phyloP scores from a whole-genome alignment of 2,888 invertebrate genomes.

The Amaurobius ferox region DNA sequence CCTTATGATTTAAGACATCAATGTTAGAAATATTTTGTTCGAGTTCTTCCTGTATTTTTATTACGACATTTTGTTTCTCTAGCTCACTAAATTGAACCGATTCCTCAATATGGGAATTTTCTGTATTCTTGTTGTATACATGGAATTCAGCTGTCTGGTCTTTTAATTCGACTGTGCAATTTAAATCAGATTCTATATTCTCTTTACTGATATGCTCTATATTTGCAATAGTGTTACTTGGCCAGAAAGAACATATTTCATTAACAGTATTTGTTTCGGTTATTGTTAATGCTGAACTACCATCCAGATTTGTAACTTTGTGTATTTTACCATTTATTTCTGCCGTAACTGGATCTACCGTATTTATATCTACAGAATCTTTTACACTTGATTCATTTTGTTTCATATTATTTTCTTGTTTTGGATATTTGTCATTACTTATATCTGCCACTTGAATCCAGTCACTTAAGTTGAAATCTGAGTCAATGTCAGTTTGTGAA shows the following conservation, averaged over 20 bases:
- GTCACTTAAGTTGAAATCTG: neutral
- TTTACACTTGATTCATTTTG: no score
- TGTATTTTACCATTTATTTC: neutral
- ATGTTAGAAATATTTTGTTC: no score
- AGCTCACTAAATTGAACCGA: no score
- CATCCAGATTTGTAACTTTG: no score
- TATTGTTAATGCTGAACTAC: no score
- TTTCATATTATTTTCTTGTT: neutral
- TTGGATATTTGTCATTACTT: neutral
- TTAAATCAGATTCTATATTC: neutral
- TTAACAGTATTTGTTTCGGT: neutral
- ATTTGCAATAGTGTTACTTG: neutral
- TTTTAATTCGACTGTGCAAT: neutral
- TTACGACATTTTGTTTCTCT: neutral
- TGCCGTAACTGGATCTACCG: neutral
- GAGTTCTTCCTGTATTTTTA: neutral
- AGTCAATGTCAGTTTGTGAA: neutral
- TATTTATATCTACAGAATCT: neutral
- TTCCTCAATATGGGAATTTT: neutral
- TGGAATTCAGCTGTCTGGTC: neutral
- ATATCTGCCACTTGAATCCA: neutral
- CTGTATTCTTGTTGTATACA: neutral
- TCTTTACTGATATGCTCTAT: neutral
- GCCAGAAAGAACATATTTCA: slow-evolving; percentile 20
- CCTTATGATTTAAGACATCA: no score